Percentiles rank a stretch among this genome's conserved stretches.
These are phyloP conservation scores for Onchidella celtica DNA, from an alignment of 2,888 invertebrate species.

Conservation along the genomic window DNA sequence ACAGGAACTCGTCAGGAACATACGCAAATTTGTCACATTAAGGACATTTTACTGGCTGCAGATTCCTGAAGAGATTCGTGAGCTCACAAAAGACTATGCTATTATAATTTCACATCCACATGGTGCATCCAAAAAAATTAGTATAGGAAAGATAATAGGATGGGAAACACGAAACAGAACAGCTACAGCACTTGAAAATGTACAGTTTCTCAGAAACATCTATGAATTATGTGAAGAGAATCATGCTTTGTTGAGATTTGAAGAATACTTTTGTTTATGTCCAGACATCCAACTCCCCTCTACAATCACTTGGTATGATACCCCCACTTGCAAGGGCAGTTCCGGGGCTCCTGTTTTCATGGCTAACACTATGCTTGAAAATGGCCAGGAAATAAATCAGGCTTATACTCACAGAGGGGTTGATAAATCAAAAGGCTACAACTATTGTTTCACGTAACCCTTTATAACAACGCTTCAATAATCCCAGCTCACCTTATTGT, in stretches of 20 bases:
- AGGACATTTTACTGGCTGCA: neutral
- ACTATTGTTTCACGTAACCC: slow-evolving; percentile 13
- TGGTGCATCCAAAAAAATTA: slow-evolving; percentile 29
- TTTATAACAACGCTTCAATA: too few relatives aligned
- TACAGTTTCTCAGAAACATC: neutral
- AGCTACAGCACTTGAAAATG: neutral
- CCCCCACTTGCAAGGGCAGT: slow-evolving; percentile 34
- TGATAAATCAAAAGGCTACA: neutral
- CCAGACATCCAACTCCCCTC: neutral
- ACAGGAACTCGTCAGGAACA: neutral
- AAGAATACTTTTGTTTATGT: neutral
- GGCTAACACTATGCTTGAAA: slow-evolving; percentile 20
- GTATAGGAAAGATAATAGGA: slow-evolving; percentile 15
- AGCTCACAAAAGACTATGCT: neutral
- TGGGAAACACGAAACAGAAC: neutral
- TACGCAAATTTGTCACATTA: neutral
- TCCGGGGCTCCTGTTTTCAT: slow-evolving; percentile 37
- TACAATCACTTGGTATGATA: slow-evolving; percentile 19
- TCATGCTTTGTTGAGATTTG: slow-evolving; percentile 4
- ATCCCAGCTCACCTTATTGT: too few relatives aligned
- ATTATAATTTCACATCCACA: slow-evolving; percentile 40
- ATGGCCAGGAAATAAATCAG: slow-evolving; percentile 14
- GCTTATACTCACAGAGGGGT: slow-evolving; percentile 37
- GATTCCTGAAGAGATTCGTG: slow-evolving; percentile 6
- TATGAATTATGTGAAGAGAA: slow-evolving; percentile 19